Evolutionary conservation across 2,888 invertebrate genomes (phyloP).

Genomic region (Epinotia nisella): DNA sequence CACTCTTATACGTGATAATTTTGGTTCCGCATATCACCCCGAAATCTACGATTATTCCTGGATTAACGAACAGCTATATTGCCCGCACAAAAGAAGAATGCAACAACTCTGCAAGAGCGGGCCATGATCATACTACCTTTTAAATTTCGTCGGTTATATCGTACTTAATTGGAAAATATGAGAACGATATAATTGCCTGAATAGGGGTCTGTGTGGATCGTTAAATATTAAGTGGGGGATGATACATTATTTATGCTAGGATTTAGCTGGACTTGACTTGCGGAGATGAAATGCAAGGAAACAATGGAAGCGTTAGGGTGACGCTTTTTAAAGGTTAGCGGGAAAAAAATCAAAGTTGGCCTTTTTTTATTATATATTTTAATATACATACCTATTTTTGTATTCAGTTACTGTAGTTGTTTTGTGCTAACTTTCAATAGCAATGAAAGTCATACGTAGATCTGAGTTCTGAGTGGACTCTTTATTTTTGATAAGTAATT

Average conservation of each 20-base stretch:
- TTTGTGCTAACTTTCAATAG: too few species aligned
- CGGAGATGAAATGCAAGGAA: constrained; percentile 2
- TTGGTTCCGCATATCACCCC: constrained; percentile 61
- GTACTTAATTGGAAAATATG: constrained; percentile 81
- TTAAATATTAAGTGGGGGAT: constrained; percentile 54
- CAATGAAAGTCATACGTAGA: too few species aligned
- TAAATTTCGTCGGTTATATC: constrained; percentile 52
- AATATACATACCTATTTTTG: too few species aligned
- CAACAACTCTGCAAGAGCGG: not conserved
- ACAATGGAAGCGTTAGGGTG: not conserved
- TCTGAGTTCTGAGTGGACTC: too few species aligned
- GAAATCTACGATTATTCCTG: constrained; percentile 74
- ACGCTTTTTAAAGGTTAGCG: too few species aligned
- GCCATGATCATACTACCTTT: not conserved
- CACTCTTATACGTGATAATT: constrained; percentile 61
- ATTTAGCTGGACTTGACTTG: constrained; percentile 24
- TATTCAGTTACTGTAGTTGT: too few species aligned
- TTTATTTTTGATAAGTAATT: too few species aligned
- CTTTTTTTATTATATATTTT: too few species aligned
- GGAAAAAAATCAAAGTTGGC: too few species aligned
- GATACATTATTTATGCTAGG: constrained; percentile 43
- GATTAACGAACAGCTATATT: constrained; percentile 67
- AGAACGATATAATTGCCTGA: constrained; percentile 71
- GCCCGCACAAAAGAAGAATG: constrained; percentile 6
- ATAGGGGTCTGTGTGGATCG: constrained; percentile 54